A percentile compares a stretch with the other conserved stretches of the same genome.
Evolutionary conservation across 2,113 vertebrate genomes (phyloP).

Genomic region (Centropus unirufus): DNA sequence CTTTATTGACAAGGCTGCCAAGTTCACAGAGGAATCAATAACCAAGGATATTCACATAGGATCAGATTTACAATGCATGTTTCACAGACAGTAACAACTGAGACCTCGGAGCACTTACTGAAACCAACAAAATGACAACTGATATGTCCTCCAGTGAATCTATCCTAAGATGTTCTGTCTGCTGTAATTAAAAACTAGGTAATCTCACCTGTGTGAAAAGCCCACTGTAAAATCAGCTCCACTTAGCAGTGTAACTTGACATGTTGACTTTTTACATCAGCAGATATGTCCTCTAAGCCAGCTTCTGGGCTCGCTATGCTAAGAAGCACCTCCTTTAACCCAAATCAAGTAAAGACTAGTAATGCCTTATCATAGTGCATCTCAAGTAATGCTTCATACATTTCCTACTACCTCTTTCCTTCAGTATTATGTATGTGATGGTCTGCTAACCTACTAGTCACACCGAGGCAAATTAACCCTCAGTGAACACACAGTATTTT

Average conservation of each 20-base stretch:
- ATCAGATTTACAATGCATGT: constrained; percentile 43
- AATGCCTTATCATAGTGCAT: accelerated
- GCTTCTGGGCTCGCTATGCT: background rate
- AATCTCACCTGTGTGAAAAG: constrained; percentile 59
- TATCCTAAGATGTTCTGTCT: constrained; percentile 49
- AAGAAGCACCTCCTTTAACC: background rate
- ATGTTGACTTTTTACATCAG: constrained; percentile 51
- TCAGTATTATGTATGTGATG: background rate
- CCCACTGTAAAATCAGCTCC: constrained; percentile 50
- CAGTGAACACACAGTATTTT: background rate
- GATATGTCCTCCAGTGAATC: constrained; percentile 57
- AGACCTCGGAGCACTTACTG: constrained; percentile 45
- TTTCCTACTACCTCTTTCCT: background rate
- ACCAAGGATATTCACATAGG: constrained; percentile 50
- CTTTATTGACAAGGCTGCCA: constrained; percentile 57
- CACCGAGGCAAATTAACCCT: background rate
- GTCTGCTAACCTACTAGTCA: background rate
- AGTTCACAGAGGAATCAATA: constrained; percentile 59
- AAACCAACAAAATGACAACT: constrained; percentile 66
- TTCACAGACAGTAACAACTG: constrained; percentile 57
- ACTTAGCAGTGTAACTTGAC: constrained; percentile 39
- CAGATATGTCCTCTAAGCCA: constrained; percentile 34
- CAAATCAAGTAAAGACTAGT: background rate
- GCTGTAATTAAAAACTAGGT: constrained; percentile 62
- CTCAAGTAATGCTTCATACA: background rate